Percentiles rank a stretch among this genome's conserved stretches.
phyloP scores from a whole-genome alignment of 2,113 vertebrate species.

The Proteles cristata region DNA sequence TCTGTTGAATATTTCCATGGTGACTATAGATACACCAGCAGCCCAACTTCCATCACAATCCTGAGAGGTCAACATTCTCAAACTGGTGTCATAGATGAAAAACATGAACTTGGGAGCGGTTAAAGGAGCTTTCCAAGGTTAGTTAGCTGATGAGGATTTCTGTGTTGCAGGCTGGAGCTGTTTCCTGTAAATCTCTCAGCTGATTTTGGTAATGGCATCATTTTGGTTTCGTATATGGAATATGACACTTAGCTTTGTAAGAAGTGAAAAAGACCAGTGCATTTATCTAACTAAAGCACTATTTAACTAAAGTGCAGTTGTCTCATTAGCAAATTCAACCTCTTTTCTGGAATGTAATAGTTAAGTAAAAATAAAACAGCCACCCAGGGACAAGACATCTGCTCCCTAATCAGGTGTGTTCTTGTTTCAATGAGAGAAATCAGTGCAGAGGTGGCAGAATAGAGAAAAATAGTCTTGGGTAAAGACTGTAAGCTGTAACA shows the following conservation, averaged over 20 bases:
- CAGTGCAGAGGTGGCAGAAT: background rate
- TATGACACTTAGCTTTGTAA: conserved; percentile 31
- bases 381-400: conserved; percentile 65
- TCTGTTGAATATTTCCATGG: background rate
- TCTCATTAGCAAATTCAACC: conserved; percentile 49
- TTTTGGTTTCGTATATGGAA: background rate
- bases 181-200: background rate
- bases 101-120: background rate
- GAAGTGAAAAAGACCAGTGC: background rate
- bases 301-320: background rate
- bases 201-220: background rate
- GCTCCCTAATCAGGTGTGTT: conserved; percentile 64
- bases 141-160: background rate
- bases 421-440: conserved; percentile 59
- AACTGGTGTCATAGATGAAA: background rate
- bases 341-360: conserved; percentile 56
- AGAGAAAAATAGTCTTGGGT: background rate
- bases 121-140: background rate
- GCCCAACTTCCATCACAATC: background rate
- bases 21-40: background rate
- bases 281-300: background rate
- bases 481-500: background rate
- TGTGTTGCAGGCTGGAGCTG: background rate
- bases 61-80: background rate
- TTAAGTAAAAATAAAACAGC: conserved; percentile 67